These are phyloP conservation scores for Leucozona laternaria DNA, from an alignment of 2,888 invertebrate genomes.

Conservation along the genomic window DNA sequence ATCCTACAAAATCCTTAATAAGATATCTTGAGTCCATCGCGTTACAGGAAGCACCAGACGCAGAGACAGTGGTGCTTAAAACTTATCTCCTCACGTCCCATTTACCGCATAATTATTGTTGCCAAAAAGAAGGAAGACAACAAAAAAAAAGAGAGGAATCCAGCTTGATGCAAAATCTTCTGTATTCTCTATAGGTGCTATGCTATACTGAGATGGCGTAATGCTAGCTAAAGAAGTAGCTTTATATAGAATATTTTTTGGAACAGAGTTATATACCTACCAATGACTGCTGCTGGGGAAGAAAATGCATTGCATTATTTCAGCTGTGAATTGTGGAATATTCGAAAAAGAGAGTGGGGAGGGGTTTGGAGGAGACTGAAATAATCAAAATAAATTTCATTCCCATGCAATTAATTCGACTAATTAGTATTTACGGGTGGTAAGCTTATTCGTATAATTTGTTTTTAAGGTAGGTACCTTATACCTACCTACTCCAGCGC, in stretches of 20 bases:
- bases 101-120: conserved; percentile 64
- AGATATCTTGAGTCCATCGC: conserved; percentile 55
- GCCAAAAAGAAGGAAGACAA: conserved; percentile 44
- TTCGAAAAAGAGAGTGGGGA: not conserved
- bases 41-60: conserved; percentile 41
- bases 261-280: not conserved
- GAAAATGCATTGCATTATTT: conserved; percentile 47
- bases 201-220: not conserved
- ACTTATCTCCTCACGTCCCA: conserved; percentile 70
- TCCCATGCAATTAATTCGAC: conserved; percentile 55
- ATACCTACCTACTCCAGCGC: not conserved
- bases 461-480: not conserved
- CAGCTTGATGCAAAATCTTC: not conserved
- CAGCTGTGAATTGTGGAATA: not conserved
- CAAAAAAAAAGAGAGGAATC: not conserved
- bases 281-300: not conserved
- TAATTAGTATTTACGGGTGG: conserved; percentile 54
- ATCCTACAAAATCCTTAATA: conserved; percentile 67
- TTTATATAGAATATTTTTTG: conserved; percentile 15
- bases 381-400: conserved; percentile 36
- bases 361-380: not conserved
- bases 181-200: not conserved
- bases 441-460: conserved; percentile 7
- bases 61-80: conserved; percentile 28
- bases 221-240: conserved; percentile 23